Percentiles rank a stretch among this genome's conserved stretches.
phyloP scores from a whole-genome alignment of 2,888 invertebrate genomes.

The Agonopterix subpropinquella region DNA sequence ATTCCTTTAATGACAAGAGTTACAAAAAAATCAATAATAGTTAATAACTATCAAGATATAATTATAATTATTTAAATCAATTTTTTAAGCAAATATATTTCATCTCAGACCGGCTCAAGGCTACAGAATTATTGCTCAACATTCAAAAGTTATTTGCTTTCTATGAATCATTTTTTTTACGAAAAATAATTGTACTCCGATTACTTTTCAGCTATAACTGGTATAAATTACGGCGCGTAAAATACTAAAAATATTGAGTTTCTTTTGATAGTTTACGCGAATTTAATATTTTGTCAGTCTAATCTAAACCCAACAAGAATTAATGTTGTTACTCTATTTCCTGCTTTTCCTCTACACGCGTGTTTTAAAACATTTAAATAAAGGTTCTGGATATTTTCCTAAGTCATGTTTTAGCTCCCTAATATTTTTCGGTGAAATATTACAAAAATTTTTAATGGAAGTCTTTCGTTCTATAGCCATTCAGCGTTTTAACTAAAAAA shows the following conservation, averaged over 20 bases:
- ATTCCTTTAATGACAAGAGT: no score
- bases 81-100: not conserved
- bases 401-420: not conserved
- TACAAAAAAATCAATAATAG: no score
- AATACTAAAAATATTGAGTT: not conserved
- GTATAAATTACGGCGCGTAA: slow-evolving; percentile 4
- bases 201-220: slow-evolving; percentile 7
- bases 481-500: slow-evolving; percentile 31
- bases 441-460: slow-evolving; percentile 19
- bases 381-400: not conserved
- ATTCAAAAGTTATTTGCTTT: slow-evolving; percentile 32
- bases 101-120: slow-evolving; percentile 54
- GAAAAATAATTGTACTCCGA: slow-evolving; percentile 14
- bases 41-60: not conserved
- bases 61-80: not conserved
- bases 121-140: slow-evolving; percentile 58
- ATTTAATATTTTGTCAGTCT: not conserved
- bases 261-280: not conserved
- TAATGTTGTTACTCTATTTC: slow-evolving; percentile 1
- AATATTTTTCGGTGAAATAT: slow-evolving; percentile 4
- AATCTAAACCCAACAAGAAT: not conserved
- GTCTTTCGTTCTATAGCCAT: slow-evolving; percentile 18
- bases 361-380: not conserved
- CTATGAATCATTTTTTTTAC: slow-evolving; percentile 8
- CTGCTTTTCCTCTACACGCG: not conserved